Conservation (phyloP, 2,797 vertebrate species). For the Argya squamiceps region DNA sequence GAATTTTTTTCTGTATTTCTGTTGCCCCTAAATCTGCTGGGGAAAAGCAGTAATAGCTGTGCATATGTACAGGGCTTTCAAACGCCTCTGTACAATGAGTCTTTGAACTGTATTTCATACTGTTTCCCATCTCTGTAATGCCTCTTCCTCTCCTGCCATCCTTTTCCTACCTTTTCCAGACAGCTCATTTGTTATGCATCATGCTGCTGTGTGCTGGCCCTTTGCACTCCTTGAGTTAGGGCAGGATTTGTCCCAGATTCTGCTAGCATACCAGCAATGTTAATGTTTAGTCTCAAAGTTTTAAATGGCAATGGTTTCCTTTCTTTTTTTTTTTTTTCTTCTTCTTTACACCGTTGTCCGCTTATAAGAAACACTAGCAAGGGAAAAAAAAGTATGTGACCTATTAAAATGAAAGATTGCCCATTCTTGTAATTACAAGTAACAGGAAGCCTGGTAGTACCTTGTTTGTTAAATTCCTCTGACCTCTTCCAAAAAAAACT, state of each 20-base stretch:
- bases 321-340: background rate
- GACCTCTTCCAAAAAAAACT: constrained; percentile 26
- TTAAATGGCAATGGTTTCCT: constrained; percentile 52
- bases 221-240: background rate
- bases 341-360: background rate
- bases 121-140: background rate
- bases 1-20: background rate
- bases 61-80: background rate
- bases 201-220: background rate
- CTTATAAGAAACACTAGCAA: constrained; percentile 21
- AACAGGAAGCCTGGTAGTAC: constrained; percentile 59
- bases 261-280: background rate
- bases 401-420: constrained; percentile 65
- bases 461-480: constrained; percentile 59
- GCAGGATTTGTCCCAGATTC: constrained; percentile 45
- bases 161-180: constrained; percentile 9
- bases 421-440: constrained; percentile 61
- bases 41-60: background rate
- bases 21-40: background rate
- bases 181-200: background rate
- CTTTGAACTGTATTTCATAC: background rate
- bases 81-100: background rate
- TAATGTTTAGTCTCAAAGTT: constrained; percentile 56
- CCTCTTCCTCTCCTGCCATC: background rate
- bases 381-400: constrained; percentile 1